Percentiles rank a stretch among this genome's conserved stretches.
These are phyloP conservation scores for Hypocryptadius cinnamomeus DNA, from an alignment of 2,113 vertebrate species.

Conservation along the genomic window DNA sequence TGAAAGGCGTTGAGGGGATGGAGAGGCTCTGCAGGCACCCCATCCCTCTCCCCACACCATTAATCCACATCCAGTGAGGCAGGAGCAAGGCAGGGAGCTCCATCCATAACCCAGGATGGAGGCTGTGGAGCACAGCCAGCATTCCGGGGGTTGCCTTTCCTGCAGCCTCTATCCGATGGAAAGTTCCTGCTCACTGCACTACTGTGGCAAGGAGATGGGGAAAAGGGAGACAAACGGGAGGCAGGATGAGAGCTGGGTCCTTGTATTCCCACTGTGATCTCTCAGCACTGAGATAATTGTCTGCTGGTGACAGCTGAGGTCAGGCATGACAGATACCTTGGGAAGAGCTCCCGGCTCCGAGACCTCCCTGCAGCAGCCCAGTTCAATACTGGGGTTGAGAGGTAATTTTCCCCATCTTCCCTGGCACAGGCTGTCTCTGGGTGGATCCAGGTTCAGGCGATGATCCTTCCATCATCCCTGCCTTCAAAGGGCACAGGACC, in stretches of 20 bases:
- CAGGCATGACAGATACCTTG: conserved; percentile 32
- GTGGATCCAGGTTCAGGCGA: fast-evolving
- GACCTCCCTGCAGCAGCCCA: neutral
- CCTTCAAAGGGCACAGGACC: neutral
- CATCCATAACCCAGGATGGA: neutral
- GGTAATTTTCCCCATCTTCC: neutral
- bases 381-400: neutral
- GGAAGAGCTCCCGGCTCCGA: neutral
- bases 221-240: neutral
- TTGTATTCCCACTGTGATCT: neutral
- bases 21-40: neutral
- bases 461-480: neutral
- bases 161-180: fast-evolving
- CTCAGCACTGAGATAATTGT: conserved; percentile 42
- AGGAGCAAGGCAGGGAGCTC: neutral
- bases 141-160: neutral
- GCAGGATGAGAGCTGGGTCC: neutral
- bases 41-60: neutral
- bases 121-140: neutral
- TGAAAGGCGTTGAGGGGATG: neutral
- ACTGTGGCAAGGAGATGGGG: neutral
- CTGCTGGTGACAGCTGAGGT: conserved; percentile 49
- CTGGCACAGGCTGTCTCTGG: neutral
- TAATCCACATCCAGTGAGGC: neutral
- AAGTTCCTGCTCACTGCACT: neutral